phyloP scores from a whole-genome alignment of 2,888 invertebrate genomes.

The Tenthredo scrophulariae region DNA sequence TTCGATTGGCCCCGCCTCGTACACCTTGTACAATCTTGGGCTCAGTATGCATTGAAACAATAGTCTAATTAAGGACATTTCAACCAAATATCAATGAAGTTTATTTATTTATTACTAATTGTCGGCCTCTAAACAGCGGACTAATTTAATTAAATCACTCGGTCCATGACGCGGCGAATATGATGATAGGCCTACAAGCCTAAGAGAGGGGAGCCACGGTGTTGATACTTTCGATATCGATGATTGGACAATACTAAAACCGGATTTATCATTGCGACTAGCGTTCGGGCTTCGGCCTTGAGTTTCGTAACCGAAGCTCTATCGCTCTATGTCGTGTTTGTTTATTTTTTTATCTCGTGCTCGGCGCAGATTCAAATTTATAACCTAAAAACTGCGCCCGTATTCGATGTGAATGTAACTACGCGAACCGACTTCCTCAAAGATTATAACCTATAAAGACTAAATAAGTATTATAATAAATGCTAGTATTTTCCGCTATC shows the following conservation, averaged over 20 bases:
- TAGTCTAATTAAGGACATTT: slow-evolving; percentile 79
- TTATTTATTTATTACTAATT: neutral
- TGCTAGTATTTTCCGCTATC: neutral
- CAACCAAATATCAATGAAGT: slow-evolving; percentile 17
- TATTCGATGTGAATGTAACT: neutral
- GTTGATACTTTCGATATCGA: slow-evolving; percentile 2
- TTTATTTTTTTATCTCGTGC: neutral
- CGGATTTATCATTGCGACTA: neutral
- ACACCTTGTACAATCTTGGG: slow-evolving; percentile 86
- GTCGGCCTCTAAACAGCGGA: neutral
- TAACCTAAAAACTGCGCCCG: slow-evolving; percentile 7
- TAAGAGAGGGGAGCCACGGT: neutral
- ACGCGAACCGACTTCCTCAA: neutral
- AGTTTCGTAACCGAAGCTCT: slow-evolving; percentile 4
- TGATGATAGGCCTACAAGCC: slow-evolving; percentile 6
- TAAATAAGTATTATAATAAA: neutral
- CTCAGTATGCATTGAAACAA: slow-evolving; percentile 85
- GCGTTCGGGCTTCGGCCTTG: neutral
- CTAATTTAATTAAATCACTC: slow-evolving; percentile 7
- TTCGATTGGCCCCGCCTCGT: slow-evolving; percentile 82
- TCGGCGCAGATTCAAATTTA: slow-evolving; percentile 1
- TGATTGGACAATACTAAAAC: neutral
- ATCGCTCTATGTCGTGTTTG: neutral
- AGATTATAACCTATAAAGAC: neutral
- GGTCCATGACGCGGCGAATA: slow-evolving; percentile 37